These are phyloP conservation scores for Tachuris rubrigastra DNA, from an alignment of 2,113 vertebrate species.

Conservation along the genomic window DNA sequence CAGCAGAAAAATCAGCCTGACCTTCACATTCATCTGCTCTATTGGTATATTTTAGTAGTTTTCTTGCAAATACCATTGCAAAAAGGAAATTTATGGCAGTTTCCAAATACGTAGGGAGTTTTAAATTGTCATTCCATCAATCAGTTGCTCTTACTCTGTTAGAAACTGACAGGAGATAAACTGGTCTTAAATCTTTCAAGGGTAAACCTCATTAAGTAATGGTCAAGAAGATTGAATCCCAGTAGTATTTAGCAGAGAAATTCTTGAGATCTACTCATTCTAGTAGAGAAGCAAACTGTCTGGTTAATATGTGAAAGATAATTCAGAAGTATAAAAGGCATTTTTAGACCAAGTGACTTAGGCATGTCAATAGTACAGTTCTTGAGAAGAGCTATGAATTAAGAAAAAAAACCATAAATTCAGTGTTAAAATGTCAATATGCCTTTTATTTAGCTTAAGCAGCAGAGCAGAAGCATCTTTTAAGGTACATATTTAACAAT, in stretches of 20 bases:
- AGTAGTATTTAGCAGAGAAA: neutral
- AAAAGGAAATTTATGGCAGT: neutral
- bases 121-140: neutral
- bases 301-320: neutral
- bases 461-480: neutral
- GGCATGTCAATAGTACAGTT: neutral
- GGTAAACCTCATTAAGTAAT: neutral
- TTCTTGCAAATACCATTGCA: neutral
- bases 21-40: neutral
- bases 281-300: neutral
- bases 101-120: neutral
- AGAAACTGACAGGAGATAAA: neutral
- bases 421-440: neutral
- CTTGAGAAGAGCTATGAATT: neutral
- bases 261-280: neutral
- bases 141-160: neutral
- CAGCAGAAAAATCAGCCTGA: neutral
- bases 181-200: neutral
- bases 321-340: neutral
- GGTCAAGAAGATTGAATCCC: neutral
- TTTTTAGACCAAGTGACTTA: neutral
- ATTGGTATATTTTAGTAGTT: neutral
- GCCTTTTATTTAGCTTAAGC: neutral
- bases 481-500: neutral
- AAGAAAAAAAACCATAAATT: neutral